A percentile compares a stretch with the other conserved stretches of the same genome.
These are phyloP conservation scores for Acanthochromis polyacanthus DNA, from an alignment of 2,113 vertebrate genomes.

Conservation along the genomic window DNA sequence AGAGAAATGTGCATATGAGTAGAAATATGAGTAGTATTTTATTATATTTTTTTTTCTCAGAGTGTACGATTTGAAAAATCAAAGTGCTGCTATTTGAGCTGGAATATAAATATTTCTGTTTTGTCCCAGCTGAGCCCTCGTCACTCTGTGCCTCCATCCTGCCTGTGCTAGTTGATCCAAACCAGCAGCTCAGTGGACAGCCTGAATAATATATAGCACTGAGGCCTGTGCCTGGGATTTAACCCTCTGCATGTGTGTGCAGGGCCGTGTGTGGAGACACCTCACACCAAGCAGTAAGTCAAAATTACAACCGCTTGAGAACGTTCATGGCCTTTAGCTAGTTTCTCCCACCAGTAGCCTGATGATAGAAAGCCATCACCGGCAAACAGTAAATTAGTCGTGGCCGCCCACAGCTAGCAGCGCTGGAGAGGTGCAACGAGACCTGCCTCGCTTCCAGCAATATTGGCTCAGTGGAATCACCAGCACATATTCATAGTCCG, in stretches of 20 bases:
- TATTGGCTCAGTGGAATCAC: constrained; percentile 30
- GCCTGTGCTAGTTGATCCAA: constrained; percentile 42
- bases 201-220: constrained; percentile 63
- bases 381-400: constrained; percentile 40
- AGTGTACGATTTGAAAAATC: too few species aligned
- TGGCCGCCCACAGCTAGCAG: constrained; percentile 6
- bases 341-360: constrained; percentile 25
- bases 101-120: neutral
- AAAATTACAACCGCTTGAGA: constrained; percentile 34
- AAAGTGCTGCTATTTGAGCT: too few species aligned
- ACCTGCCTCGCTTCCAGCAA: constrained; percentile 8
- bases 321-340: constrained; percentile 25
- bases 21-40: too few species aligned
- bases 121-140: neutral
- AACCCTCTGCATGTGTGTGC: constrained; percentile 18
- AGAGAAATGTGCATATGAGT: too few species aligned
- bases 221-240: constrained; percentile 25
- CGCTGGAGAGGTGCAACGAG: neutral
- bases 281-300: constrained; percentile 23
- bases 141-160: constrained; percentile 8
- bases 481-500: constrained; percentile 9
- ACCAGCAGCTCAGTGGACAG: constrained; percentile 31
- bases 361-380: constrained; percentile 30
- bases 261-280: neutral
- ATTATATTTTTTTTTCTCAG: too few species aligned